Evolutionary conservation across 53 echinoderm and acorn worm genomes (phyloP).

Genomic region (Astropecten irregularis): DNA sequence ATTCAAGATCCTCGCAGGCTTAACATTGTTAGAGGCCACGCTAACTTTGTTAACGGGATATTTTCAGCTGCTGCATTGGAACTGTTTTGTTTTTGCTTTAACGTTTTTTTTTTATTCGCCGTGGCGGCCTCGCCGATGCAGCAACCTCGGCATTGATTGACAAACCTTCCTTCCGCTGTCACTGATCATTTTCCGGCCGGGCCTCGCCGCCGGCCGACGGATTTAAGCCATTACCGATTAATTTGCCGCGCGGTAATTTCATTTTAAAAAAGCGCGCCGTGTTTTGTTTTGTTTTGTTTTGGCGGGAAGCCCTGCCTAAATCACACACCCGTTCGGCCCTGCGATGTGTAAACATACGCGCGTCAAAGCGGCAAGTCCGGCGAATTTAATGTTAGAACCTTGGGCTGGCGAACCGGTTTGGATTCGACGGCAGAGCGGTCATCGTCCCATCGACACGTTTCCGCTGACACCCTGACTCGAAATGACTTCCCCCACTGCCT

Average conservation of each 20-base stretch:
- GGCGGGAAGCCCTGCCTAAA: neutral
- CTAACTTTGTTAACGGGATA: too few relatives aligned
- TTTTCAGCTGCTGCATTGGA: too few relatives aligned
- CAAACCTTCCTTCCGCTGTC: too few relatives aligned
- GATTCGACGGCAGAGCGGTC: constrained; percentile 33
- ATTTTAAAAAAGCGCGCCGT: neutral
- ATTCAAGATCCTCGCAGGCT: too few relatives aligned
- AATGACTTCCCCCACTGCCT: neutral
- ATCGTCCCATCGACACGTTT: constrained; percentile 6
- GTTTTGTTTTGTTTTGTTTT: neutral
- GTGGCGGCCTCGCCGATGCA: too few relatives aligned
- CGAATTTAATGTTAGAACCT: neutral
- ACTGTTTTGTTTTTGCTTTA: too few relatives aligned
- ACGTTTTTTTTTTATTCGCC: too few relatives aligned
- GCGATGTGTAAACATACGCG: constrained; percentile 15
- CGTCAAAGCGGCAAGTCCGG: neutral
- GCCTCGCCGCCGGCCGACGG: too few relatives aligned
- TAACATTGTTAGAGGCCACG: too few relatives aligned
- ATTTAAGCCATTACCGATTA: constrained; percentile 33
- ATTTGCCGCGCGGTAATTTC: constrained; percentile 25
- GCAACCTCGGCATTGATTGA: too few relatives aligned
- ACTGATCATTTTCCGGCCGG: too few relatives aligned
- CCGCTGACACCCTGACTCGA: neutral
- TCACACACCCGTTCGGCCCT: too few relatives aligned
- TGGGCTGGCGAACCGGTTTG: neutral